Evolutionary conservation across 1,140 invertebrate genomes (phyloP).

Genomic region (Linepithema humile): DNA sequence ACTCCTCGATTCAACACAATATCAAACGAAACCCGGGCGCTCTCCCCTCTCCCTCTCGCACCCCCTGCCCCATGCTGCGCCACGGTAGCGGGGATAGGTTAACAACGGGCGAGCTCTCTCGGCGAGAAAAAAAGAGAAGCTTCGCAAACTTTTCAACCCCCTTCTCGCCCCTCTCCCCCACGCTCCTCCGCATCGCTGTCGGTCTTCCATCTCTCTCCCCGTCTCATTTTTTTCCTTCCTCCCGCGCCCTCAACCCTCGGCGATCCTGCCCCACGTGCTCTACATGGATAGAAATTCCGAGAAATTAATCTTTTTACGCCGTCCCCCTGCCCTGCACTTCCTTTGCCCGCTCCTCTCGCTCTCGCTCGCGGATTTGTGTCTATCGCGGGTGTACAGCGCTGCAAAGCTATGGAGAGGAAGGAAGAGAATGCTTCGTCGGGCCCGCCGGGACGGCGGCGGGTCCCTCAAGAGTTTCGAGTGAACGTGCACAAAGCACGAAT

Average conservation of each 20-base stretch:
- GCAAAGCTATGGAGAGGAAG: constrained; percentile 22
- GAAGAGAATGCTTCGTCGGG: constrained; percentile 18
- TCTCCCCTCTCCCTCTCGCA: neutral
- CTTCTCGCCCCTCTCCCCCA: neutral
- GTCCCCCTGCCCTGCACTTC: constrained; percentile 21
- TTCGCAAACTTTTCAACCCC: constrained; percentile 58
- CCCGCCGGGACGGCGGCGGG: constrained; percentile 21
- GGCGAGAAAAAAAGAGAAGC: constrained; percentile 47
- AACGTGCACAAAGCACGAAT: constrained; percentile 47
- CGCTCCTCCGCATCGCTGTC: constrained; percentile 4
- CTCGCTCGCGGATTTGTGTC: constrained; percentile 31
- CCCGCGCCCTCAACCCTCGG: constrained; percentile 27
- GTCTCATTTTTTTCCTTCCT: constrained; percentile 40
- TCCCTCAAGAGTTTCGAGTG: constrained; percentile 44
- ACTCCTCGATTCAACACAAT: constrained; percentile 66
- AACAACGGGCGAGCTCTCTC: constrained; percentile 56
- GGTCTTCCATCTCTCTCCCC: constrained; percentile 33
- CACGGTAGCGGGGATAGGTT: constrained; percentile 8
- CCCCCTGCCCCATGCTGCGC: neutral
- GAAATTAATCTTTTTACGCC: constrained; percentile 78
- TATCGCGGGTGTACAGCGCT: constrained; percentile 13
- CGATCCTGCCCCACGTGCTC: constrained; percentile 9
- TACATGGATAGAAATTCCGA: constrained; percentile 71
- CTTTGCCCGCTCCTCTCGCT: constrained; percentile 2
- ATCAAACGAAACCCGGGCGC: constrained; percentile 65